phyloP scores from a whole-genome alignment of 2,797 vertebrate species.

The Anguilla pacifica region DNA sequence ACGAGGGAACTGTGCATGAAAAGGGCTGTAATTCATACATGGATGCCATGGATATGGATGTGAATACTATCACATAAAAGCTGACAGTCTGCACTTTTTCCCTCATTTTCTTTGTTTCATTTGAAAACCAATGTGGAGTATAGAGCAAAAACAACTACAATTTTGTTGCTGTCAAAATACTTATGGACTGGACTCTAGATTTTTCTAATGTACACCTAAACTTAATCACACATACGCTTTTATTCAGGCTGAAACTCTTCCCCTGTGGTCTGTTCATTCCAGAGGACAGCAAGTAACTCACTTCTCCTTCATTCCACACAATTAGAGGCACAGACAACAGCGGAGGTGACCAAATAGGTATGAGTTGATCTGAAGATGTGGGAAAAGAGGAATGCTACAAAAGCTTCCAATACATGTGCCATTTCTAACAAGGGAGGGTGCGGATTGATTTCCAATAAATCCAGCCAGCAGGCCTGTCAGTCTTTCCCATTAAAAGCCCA shows the following conservation, averaged over 20 bases:
- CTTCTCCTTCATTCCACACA: conserved; percentile 9
- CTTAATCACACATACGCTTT: background rate
- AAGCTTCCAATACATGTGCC: conserved; percentile 29
- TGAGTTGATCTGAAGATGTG: conserved; percentile 18
- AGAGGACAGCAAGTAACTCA: conserved; percentile 4
- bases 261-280: background rate
- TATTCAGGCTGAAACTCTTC: background rate
- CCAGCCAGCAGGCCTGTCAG: conserved; percentile 24
- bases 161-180: too few relatives aligned
- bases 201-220: background rate
- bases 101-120: too few relatives aligned
- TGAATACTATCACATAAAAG: too few relatives aligned
- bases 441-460: conserved; percentile 35
- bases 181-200: too few relatives aligned
- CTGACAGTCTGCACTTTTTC: too few relatives aligned
- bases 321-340: background rate
- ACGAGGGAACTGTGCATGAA: too few relatives aligned
- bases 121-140: too few relatives aligned
- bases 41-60: too few relatives aligned
- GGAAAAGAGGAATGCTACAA: conserved; percentile 7
- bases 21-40: too few relatives aligned
- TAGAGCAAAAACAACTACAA: too few relatives aligned
- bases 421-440: conserved; percentile 26
- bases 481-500: conserved; percentile 26
- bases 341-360: background rate